phyloP scores from a whole-genome alignment of 2,113 vertebrate species.

The Scartelaos histophorus region DNA sequence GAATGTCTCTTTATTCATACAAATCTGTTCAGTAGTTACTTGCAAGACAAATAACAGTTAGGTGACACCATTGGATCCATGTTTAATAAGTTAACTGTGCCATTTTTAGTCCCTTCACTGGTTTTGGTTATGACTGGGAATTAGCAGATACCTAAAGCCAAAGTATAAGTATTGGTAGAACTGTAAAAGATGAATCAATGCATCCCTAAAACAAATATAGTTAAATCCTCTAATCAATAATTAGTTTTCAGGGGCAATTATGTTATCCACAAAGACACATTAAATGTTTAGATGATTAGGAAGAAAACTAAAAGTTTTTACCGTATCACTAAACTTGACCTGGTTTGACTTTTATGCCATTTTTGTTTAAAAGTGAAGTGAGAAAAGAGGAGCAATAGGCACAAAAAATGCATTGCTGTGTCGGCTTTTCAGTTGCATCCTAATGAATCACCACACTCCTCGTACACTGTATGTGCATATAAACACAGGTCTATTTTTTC shows the following conservation, averaged over 20 bases:
- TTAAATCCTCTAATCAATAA: not conserved
- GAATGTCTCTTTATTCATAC: too few species aligned
- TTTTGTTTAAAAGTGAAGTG: not conserved
- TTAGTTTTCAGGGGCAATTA: not conserved
- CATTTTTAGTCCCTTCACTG: too few species aligned
- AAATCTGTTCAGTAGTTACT: too few species aligned
- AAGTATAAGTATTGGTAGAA: too few species aligned
- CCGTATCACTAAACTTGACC: not conserved
- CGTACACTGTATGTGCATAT: slow-evolving; percentile 45
- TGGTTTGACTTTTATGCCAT: not conserved
- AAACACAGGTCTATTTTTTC: slow-evolving; percentile 72
- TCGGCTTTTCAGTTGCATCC: slow-evolving; percentile 13
- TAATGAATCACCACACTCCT: slow-evolving; percentile 15
- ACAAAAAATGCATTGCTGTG: not conserved
- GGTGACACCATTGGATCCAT: too few species aligned
- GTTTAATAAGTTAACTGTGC: too few species aligned
- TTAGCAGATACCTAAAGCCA: too few species aligned
- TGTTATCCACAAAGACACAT: not conserved
- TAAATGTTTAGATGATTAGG: not conserved
- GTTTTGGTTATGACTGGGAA: too few species aligned
- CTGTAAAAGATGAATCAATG: too few species aligned
- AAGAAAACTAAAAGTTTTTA: not conserved
- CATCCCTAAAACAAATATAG: too few species aligned
- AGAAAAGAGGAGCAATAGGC: not conserved
- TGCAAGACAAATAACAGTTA: too few species aligned